These are phyloP conservation scores for Etheostoma cragini DNA, from an alignment of 2,113 vertebrate species.

Conservation along the genomic window DNA sequence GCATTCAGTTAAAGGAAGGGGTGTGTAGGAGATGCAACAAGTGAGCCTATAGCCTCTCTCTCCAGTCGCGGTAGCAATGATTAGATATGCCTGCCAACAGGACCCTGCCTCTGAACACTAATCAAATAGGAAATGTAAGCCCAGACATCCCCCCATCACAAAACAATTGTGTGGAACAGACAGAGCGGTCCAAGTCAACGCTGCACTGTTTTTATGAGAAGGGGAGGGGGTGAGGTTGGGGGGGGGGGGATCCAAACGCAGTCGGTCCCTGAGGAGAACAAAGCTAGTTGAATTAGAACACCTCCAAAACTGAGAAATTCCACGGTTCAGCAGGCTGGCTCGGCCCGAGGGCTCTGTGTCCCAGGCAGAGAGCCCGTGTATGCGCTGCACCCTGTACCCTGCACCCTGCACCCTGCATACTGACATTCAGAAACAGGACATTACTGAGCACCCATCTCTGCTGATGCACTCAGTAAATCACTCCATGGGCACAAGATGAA, in stretches of 20 bases:
- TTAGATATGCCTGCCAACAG: slow-evolving; percentile 78
- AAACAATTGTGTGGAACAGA: slow-evolving; percentile 75
- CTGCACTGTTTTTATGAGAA: slow-evolving; percentile 54
- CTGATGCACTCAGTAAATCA: slow-evolving; percentile 54
- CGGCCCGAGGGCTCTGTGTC: slow-evolving; percentile 68
- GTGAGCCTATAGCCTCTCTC: slow-evolving; percentile 64
- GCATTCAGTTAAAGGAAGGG: slow-evolving; percentile 15
- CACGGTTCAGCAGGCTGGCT: slow-evolving; percentile 67
- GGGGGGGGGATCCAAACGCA: slow-evolving; percentile 55
- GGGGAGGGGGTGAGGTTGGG: background rate
- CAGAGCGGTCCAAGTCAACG: slow-evolving; percentile 60
- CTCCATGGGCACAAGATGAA: slow-evolving; percentile 48
- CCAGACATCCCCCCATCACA: slow-evolving; percentile 76
- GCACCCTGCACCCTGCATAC: slow-evolving; percentile 37
- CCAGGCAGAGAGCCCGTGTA: slow-evolving; percentile 55
- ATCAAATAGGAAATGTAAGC: slow-evolving; percentile 82
- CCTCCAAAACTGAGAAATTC: slow-evolving; percentile 75
- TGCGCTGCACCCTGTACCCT: slow-evolving; percentile 23
- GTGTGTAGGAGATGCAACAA: slow-evolving; percentile 75
- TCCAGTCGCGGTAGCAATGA: slow-evolving; percentile 77
- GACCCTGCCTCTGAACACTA: slow-evolving; percentile 71
- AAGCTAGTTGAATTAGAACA: slow-evolving; percentile 74
- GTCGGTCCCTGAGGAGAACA: slow-evolving; percentile 63
- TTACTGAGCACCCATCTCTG: slow-evolving; percentile 40
- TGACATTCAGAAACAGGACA: slow-evolving; percentile 47